Evolutionary conservation across 2,113 vertebrate species (phyloP), one percentile per base, ranked within the genome.

Genomic region (Bubo scandiacus): DNA sequence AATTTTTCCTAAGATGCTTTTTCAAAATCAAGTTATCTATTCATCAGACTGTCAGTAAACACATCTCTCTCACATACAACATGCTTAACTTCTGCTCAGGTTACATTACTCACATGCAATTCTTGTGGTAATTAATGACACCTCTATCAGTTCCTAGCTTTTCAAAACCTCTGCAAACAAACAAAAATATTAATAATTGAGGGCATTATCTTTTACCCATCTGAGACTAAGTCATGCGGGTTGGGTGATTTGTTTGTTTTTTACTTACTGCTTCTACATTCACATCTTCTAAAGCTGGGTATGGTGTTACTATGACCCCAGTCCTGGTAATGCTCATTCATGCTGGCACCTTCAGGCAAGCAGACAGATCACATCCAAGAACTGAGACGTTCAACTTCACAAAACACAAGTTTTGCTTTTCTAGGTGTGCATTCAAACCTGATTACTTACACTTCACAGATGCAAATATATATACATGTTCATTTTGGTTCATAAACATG

Each of bases 41-140:
- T 97, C 95, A 91, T 94, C 88, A 96, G 83, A 66, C 55, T 82
- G 86, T 86, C 91, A 86, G 90, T 59, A 96, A 94, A 95, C 81
- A 72, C 43, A 67, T 59, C 32, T 74, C 42, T 61, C 51, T 80
- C 81, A 67, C 36, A 89, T n/a, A 47, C 54, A 86, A 92, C 77
- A 20, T 32, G 42, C 91, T 96, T 91, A 89, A 89, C 96, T 96
- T 86, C 57, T 81, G 55, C 83, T 94, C 61, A 79, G 43, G 89
- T 92, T 81, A 40, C 16, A 36, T 78, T 62, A 75, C 65, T 82
- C 77, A 80, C 30, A 66, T 2, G 4, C 47, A 55, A 36, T 34
- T 58, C 75, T 47, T 70, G 26, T 0, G 0, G 59, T 27, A 86
- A 83, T 71, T 93, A 80, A 80, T 19, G 42, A 23, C 30, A 78